These are phyloP conservation scores for Lepidotrigona ventralis DNA, from an alignment of 1,140 invertebrate species.

Conservation along the genomic window DNA sequence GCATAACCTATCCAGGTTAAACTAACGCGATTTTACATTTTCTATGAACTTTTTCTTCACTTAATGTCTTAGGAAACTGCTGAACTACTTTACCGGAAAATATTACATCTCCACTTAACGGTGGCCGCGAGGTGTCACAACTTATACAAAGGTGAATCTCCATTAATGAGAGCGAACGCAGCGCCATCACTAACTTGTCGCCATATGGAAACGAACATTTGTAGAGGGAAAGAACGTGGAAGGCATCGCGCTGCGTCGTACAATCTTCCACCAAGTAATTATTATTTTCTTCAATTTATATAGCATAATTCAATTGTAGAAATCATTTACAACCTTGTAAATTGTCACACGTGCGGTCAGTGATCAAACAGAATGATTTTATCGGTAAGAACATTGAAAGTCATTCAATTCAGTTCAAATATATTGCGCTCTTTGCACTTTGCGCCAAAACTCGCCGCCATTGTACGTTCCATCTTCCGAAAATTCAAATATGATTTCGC, in stretches of 20 bases:
- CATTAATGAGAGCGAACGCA: not conserved
- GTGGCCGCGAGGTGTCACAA: slow-evolving; percentile 42
- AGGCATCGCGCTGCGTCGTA: not conserved
- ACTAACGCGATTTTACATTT: slow-evolving; percentile 3
- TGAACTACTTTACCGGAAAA: slow-evolving; percentile 40
- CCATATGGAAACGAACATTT: not conserved
- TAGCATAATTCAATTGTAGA: not conserved
- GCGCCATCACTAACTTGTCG: not conserved
- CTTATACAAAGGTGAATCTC: not conserved
- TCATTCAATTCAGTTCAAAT: not conserved
- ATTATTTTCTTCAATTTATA: not conserved
- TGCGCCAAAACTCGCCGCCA: not conserved
- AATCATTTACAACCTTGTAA: not conserved
- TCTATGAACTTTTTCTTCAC: not conserved
- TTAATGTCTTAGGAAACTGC: slow-evolving; percentile 7
- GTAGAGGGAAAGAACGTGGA: not conserved
- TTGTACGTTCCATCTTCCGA: not conserved
- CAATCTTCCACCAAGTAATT: not conserved
- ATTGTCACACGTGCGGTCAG: too few species aligned
- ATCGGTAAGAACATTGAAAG: not conserved
- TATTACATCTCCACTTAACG: slow-evolving; percentile 30
- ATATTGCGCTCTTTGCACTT: not conserved
- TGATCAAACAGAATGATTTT: not conserved
- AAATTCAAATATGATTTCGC: not conserved
- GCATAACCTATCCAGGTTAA: not conserved